phyloP scores from a whole-genome alignment of 1,140 invertebrate genomes.

The Harpegnathos saltator region DNA sequence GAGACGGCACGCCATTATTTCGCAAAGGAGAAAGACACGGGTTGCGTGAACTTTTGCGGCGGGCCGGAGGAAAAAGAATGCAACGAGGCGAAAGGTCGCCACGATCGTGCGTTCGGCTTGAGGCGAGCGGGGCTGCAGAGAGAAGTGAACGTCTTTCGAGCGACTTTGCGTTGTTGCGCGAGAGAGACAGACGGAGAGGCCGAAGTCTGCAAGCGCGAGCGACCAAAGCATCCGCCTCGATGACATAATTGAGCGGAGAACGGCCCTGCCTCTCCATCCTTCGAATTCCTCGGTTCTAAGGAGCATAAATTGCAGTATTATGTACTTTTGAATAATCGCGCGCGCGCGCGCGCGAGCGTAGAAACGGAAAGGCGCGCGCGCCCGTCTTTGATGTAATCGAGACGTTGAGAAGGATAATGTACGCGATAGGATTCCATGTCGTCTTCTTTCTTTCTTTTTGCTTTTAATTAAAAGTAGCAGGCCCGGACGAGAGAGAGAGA shows the following conservation, averaged over 20 bases:
- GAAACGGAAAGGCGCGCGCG: background rate
- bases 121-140: slow-evolving; percentile 50
- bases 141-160: slow-evolving; percentile 69
- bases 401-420: background rate
- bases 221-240: slow-evolving; percentile 61
- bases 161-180: background rate
- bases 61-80: slow-evolving; percentile 52
- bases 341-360: background rate
- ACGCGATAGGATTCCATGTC: too few species aligned
- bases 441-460: too few species aligned
- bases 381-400: background rate
- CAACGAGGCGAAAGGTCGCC: slow-evolving; percentile 63
- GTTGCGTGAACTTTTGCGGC: slow-evolving; percentile 68
- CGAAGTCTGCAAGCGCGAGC: slow-evolving; percentile 49
- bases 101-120: slow-evolving; percentile 41
- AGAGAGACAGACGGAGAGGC: background rate
- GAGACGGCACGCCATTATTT: slow-evolving; percentile 58
- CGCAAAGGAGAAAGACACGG: slow-evolving; percentile 63
- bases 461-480: too few species aligned
- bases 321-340: too few species aligned
- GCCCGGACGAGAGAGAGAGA: too few species aligned
- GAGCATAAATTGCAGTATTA: background rate
- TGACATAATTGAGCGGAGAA: background rate
- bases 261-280: too few species aligned
- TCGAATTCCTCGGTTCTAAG: too few species aligned